A percentile compares a stretch with the other conserved stretches of the same genome.
Conservation (phyloP, 2,797 vertebrate species). For the Crax fasciolata region DNA sequence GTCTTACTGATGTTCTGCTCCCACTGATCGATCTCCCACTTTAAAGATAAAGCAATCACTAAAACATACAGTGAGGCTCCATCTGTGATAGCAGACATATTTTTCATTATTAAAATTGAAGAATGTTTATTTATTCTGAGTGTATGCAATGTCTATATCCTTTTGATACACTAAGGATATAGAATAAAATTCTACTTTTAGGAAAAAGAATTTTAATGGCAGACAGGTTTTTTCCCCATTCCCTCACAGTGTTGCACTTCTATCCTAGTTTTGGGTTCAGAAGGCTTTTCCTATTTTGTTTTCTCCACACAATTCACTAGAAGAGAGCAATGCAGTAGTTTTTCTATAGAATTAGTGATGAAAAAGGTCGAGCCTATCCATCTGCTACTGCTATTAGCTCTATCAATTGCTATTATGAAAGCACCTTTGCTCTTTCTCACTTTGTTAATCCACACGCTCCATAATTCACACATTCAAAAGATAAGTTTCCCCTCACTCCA, state of each 20-base stretch:
- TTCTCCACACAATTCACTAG: conserved; percentile 6
- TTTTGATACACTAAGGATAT: background rate
- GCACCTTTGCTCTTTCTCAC: conserved; percentile 45
- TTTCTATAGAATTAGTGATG: background rate
- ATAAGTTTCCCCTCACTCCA: conserved; percentile 28
- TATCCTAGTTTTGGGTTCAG: conserved; percentile 21
- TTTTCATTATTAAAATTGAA: background rate
- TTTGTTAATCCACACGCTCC: conserved; percentile 1
- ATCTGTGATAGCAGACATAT: background rate
- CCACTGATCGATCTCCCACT: background rate
- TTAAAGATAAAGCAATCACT: background rate
- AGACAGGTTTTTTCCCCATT: accelerated
- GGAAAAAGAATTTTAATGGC: background rate
- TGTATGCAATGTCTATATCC: background rate
- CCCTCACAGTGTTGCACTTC: background rate
- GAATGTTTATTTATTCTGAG: background rate
- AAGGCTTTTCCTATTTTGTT: conserved; percentile 44
- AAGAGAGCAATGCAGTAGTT: background rate
- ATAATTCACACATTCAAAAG: conserved; percentile 22
- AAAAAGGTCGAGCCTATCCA: conserved; percentile 25
- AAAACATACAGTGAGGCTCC: background rate
- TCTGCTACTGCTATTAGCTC: conserved; percentile 16
- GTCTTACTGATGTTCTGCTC: background rate
- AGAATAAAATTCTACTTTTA: background rate
- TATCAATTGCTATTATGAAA: background rate